Base-by-base conservation (phyloP, 1,140 invertebrate species). In the Aricia agestis region DNA sequence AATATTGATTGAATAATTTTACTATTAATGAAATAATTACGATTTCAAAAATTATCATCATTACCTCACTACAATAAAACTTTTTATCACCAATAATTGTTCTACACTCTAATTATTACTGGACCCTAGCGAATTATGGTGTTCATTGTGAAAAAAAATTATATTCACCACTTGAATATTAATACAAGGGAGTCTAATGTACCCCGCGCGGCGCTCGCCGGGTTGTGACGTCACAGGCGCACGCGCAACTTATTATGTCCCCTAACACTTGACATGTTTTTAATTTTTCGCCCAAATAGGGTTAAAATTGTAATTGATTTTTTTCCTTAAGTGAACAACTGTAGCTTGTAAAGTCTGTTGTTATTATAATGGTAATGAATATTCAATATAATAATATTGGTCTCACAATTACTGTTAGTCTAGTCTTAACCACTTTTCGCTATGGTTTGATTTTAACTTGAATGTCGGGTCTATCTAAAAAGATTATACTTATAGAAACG, bases 121-220 rank as follows among this genome's bases (percentile, higher is more conserved):
- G 18, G 18, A 63, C 59, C 19, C 59, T 10, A 19, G 18, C 17
- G 11, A 63, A 19, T 63, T 11, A 63, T 19, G 11, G 59, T 13
- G 45, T 11, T 52, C 13, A 74, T 74, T 80, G 82, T 77, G 66
- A 36, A 66, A 78, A 85, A 83, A 79, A 80, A 82, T 74, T 2
- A 78, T 85, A 83, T 81, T 82, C 76, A 70, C 76, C 71, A 78
- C 78, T 84, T 83, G 84, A 85, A 81, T 76, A 72, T 79, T 74
- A 71, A 78, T 80, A 82, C 78, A 82, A 83, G 82, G 75, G 82
- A 78, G 58, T 78, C 78, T 77, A 78, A 78, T 76, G 74, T 78
- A 63, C 80, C 78, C 76, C 84, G 81, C 80, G 82, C 82, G 82
- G 77, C 71, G 59, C 83, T 17, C 77, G 13, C 74, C 73, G 74